phyloP scores from a whole-genome alignment of 2,888 invertebrate species.

The Siphonodentalium dalli region DNA sequence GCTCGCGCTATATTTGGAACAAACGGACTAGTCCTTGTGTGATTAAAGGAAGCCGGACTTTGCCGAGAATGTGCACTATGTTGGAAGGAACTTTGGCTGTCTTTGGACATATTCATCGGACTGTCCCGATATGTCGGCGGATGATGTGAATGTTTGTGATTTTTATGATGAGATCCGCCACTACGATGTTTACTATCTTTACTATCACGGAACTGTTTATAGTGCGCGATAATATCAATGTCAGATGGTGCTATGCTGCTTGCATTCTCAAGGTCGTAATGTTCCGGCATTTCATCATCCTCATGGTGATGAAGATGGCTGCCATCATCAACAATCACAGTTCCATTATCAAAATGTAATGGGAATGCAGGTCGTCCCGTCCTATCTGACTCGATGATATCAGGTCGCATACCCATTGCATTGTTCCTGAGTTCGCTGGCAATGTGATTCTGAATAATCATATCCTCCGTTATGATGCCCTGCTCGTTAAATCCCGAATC shows the following conservation, averaged over 20 bases:
- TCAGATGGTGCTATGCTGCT: slow-evolving; percentile 97
- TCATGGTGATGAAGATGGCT: slow-evolving; percentile 38
- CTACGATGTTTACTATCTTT: slow-evolving; percentile 57
- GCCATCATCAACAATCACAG: slow-evolving; percentile 56
- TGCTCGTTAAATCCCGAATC: slow-evolving; percentile 54
- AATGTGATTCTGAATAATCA: slow-evolving; percentile 73
- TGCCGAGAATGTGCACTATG: too few relatives aligned
- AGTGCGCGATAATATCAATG: slow-evolving; percentile 95
- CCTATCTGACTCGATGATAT: slow-evolving; percentile 90
- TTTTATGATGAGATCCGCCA: slow-evolving; percentile 65
- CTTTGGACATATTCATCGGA: slow-evolving; percentile 32
- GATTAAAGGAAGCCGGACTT: slow-evolving; percentile 35
- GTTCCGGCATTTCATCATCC: slow-evolving; percentile 54
- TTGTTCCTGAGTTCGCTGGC: slow-evolving; percentile 78
- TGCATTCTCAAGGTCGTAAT: slow-evolving; percentile 93
- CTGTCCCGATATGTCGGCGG: slow-evolving; percentile 29
- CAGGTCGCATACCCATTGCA: slow-evolving; percentile 83
- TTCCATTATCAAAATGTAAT: slow-evolving; percentile 50
- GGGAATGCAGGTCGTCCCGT: slow-evolving; percentile 36
- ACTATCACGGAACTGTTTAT: slow-evolving; percentile 89
- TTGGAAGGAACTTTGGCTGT: too few relatives aligned
- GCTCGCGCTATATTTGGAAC: slow-evolving; percentile 41
- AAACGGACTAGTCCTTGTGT: slow-evolving; percentile 28
- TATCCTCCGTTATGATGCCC: slow-evolving; percentile 49
- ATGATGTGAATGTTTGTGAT: slow-evolving; percentile 29